Evolutionary conservation across 1,140 invertebrate genomes (phyloP), one percentile per base, ranked within the genome.

Genomic region (Sitobion miscanthi): DNA sequence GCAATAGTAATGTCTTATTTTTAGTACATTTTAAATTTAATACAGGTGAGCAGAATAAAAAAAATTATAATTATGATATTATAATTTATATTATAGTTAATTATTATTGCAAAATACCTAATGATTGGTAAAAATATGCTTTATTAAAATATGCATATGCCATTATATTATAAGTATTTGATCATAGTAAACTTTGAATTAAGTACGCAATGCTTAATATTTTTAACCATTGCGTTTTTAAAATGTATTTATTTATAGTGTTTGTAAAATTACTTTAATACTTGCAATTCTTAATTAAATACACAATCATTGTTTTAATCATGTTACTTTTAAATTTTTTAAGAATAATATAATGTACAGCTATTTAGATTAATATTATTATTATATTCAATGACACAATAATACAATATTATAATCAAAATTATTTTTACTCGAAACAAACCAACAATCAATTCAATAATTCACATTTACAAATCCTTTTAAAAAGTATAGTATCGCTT

Each of bases 401-500:
- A 23, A 49, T 0, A 49, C 11, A 49, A 11, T 11, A 49, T 49
- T 54, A 17, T 52, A 52, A 54, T 23, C 52, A 54, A 6, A 21
- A 20, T n/a, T 86, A 25, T 57, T 89, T 69, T 69, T 45, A 69
- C 25, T 6, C 49, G 42, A 83, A 93, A 86, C 82, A 45, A 83
- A 93, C 45, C 91, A 54, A 85, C 91, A 52, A n/a, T 54, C 52
- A 25, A 42, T 62, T 86, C 57, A 86, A 93, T 86, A 86, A 93
- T 90, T 86, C 49, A 86, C 47, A 20, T 86, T 93, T 86, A 86
- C 45, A 86, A 86, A 86, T 93, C 38, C 49, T 86, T 57, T 93
- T 86, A 93, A 93, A 93, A 93, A 82, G 77, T 35, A 91, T 82
- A 91, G 57, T 77, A 69, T 69, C 23, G 77, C 17, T 77, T 77